These are phyloP conservation scores for Acanthococcus lagerstroemiae DNA, from an alignment of 2,888 invertebrate genomes.

Conservation along the genomic window DNA sequence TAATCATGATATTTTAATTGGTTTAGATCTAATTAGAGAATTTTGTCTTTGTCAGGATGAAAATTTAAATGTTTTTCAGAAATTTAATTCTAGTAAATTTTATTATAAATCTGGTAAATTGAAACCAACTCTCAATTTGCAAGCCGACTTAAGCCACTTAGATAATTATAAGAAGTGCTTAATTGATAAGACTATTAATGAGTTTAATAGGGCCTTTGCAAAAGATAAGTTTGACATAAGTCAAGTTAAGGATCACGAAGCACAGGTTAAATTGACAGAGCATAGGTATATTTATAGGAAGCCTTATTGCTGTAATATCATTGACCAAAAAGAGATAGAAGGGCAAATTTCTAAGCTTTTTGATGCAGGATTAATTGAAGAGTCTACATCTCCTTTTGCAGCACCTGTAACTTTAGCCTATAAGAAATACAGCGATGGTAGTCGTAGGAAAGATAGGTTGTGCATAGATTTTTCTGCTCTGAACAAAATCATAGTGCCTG, in stretches of 20 bases:
- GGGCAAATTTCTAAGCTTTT: conserved; percentile 12
- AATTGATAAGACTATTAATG: not conserved
- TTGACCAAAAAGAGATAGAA: conserved; percentile 24
- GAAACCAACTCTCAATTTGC: not conserved
- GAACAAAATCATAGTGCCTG: too few relatives aligned
- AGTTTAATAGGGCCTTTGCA: too few relatives aligned
- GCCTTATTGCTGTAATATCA: conserved; percentile 23
- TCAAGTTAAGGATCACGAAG: too few relatives aligned
- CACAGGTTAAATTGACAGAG: too few relatives aligned
- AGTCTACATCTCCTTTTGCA: conserved; percentile 11
- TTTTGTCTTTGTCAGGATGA: conserved; percentile 37
- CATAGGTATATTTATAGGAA: too few relatives aligned
- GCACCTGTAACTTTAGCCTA: conserved; percentile 8
- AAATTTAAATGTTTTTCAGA: too few relatives aligned
- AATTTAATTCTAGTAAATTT: too few relatives aligned
- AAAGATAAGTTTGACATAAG: too few relatives aligned
- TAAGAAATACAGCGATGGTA: conserved; percentile 9
- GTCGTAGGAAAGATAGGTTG: not conserved
- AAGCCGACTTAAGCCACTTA: not conserved
- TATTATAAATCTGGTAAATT: too few relatives aligned
- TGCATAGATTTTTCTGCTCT: conserved; percentile 23
- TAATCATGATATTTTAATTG: too few relatives aligned
- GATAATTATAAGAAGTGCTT: not conserved
- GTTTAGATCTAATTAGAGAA: conserved; percentile 36
- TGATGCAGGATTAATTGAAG: conserved; percentile 14